Evolutionary conservation across 2,797 vertebrate species (phyloP), one percentile per base, ranked within the genome.

Genomic region (Podarcis siculus): DNA sequence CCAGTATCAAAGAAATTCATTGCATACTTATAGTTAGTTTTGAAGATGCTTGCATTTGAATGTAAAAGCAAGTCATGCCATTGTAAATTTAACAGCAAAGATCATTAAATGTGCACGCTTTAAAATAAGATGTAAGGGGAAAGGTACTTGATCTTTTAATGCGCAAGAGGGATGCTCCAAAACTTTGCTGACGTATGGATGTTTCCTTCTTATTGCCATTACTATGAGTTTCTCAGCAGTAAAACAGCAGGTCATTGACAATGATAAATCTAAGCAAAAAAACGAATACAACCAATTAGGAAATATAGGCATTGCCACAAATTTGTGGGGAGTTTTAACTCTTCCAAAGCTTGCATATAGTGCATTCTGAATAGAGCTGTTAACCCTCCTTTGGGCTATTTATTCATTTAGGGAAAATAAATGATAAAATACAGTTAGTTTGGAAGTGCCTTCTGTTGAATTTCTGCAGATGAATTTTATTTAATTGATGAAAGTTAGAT

Each of bases 211-310:
- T 82, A 73, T 55, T 49, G 27, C n/a, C 79, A 79, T 82, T 84
- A 77, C 32, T 71, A 45, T 55, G 37, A 35, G 58, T 85, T 87
- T 72, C 32, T 78, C 7, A 15, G 5, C 71, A 78, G 45, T 64
- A 85, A 81, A 84, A 71, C 37, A 78, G 49, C 72, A 85, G 85
- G 78, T 55, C 79, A 66, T 39, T 89, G 87, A 79, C 85, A 91
- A 45, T 85, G 82, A 87, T 85, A 85, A 85, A 82, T 73, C 35
- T 64, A 19, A 27, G 30, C 27, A n/a, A 45, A 78, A 73, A 49
- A 35, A 7, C 42, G 64, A 85, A 86, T 19, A 79, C 4, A 76
- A 12, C 32, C 67, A 64, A 45, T 75, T 58, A 87, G 19, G n/a
- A 80, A 85, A 80, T 49, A 77, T 32, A n/a, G 58, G 49, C 78